A percentile compares a stretch with the other conserved stretches of the same genome.
Evolutionary conservation across 2,113 vertebrate species (phyloP).

Genomic region (Salvelinus sp.): DNA sequence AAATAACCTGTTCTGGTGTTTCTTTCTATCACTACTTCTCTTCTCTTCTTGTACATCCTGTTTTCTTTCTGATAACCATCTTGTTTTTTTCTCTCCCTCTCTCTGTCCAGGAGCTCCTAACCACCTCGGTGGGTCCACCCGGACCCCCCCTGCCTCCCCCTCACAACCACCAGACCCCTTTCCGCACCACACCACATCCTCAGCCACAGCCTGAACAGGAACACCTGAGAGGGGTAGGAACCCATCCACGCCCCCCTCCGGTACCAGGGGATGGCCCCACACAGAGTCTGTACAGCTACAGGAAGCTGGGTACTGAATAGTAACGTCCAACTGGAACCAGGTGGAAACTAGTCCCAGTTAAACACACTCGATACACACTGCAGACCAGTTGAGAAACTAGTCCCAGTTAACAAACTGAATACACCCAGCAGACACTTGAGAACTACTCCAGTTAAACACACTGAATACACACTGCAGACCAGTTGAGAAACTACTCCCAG

Average conservation of each 20-base stretch:
- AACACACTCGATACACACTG: neutral
- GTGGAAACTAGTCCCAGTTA: constrained; percentile 61
- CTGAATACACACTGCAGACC: no score
- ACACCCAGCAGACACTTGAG: no score
- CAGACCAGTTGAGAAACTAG: no score
- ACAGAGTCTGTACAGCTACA: constrained; percentile 96
- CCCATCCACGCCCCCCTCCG: constrained; percentile 83
- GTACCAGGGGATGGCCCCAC: constrained; percentile 92
- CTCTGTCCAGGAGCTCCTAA: constrained; percentile 85
- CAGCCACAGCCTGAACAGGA: constrained; percentile 97
- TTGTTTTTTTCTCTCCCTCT: constrained; percentile 15
- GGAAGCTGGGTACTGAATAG: constrained; percentile 99
- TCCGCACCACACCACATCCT: constrained; percentile 93
- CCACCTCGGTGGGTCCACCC: constrained; percentile 94
- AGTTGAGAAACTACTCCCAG: no score
- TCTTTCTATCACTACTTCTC: no score
- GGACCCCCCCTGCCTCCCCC: constrained; percentile 94
- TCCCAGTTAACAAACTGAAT: no score
- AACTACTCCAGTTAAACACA: no score
- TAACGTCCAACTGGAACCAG: constrained; percentile 96
- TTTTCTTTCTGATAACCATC: neutral
- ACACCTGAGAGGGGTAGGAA: constrained; percentile 94
- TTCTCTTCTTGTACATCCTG: neutral
- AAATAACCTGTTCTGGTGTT: no score
- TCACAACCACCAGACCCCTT: constrained; percentile 92